A percentile compares a stretch with the other conserved stretches of the same genome.
Evolutionary conservation across 2,797 vertebrate genomes (phyloP).

Genomic region (Peromyscus eremicus): DNA sequence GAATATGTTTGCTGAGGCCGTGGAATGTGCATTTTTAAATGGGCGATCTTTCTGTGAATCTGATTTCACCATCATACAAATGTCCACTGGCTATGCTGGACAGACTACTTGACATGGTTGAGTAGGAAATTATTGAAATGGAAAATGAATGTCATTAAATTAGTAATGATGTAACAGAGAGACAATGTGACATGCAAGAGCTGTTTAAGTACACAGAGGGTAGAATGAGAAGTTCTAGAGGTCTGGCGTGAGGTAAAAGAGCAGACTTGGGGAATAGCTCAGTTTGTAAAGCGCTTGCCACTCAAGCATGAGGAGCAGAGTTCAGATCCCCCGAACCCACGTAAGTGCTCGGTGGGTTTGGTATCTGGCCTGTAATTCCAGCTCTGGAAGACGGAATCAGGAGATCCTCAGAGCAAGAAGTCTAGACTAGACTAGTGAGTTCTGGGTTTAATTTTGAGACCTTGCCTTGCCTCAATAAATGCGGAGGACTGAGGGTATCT

Average conservation of each 20-base stretch:
- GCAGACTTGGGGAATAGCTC: not conserved
- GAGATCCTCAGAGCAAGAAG: not conserved
- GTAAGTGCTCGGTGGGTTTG: too few species aligned
- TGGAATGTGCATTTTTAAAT: not conserved
- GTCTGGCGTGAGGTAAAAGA: not conserved
- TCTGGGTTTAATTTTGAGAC: not conserved
- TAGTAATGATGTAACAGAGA: not conserved
- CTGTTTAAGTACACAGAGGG: not conserved
- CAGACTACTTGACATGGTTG: constrained; percentile 37
- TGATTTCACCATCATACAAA: constrained; percentile 46
- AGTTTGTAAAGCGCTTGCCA: not conserved
- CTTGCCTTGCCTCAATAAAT: not conserved
- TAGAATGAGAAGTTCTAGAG: not conserved
- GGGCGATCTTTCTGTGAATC: constrained; percentile 5
- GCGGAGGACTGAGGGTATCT: not conserved
- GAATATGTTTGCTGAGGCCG: constrained; percentile 3
- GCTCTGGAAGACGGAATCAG: not conserved
- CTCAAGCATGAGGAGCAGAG: not conserved
- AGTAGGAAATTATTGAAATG: constrained; percentile 56
- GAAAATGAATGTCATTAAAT: constrained; percentile 59
- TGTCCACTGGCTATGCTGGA: constrained; percentile 42
- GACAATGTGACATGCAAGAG: not conserved
- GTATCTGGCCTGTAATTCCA: not conserved
- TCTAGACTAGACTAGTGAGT: not conserved
- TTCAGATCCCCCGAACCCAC: not conserved